Conservation (phyloP, 1,140 invertebrate genomes). For the Drosophila dunni region DNA sequence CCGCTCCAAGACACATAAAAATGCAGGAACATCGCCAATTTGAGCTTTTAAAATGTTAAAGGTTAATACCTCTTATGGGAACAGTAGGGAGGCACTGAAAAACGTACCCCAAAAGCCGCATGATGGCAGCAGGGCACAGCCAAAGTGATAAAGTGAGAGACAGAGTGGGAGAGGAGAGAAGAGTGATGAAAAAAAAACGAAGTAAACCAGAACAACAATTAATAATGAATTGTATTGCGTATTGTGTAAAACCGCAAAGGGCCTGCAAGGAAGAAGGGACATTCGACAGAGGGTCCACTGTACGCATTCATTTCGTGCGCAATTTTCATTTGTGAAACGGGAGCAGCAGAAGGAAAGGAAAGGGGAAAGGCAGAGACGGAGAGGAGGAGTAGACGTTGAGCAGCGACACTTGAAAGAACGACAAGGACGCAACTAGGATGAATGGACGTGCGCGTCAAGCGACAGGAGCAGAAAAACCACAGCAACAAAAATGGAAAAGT, state of each 20-base stretch:
- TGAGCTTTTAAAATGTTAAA: slow-evolving; percentile 51
- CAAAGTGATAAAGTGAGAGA: slow-evolving; percentile 5
- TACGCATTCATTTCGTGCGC: slow-evolving; percentile 69
- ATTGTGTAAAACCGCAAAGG: slow-evolving; percentile 74
- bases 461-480: slow-evolving; percentile 31
- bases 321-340: slow-evolving; percentile 41
- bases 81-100: background rate
- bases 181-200: slow-evolving; percentile 21
- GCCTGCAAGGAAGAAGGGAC: background rate
- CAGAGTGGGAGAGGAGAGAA: background rate
- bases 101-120: slow-evolving; percentile 12
- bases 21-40: slow-evolving; percentile 36
- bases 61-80: slow-evolving; percentile 56
- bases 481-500: slow-evolving; percentile 72
- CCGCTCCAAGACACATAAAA: slow-evolving; percentile 10
- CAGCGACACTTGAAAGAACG: slow-evolving; percentile 49
- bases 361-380: no score
- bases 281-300: slow-evolving; percentile 44
- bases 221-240: slow-evolving; percentile 82
- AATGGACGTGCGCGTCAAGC: slow-evolving; percentile 70
- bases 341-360: background rate
- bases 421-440: slow-evolving; percentile 49
- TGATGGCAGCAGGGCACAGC: slow-evolving; percentile 6
- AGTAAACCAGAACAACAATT: slow-evolving; percentile 77
- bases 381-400: background rate